Conservation (phyloP, 2,888 invertebrate species). For the Tuberolachnus salignus region DNA sequence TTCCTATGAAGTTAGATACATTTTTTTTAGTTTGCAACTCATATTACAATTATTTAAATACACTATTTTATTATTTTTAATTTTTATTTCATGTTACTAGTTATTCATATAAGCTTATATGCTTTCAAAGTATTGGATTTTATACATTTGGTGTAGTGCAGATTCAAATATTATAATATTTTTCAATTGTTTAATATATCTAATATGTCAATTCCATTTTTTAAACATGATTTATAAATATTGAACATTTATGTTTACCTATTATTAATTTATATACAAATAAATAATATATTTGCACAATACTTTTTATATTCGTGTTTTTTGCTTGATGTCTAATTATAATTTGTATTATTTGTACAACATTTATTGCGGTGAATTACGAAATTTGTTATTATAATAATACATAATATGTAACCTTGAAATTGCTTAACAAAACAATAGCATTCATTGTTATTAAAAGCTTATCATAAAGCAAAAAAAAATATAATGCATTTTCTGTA, state of each 20-base stretch:
- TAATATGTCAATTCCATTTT: conserved; percentile 27
- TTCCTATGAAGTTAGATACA: conserved; percentile 32
- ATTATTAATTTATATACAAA: conserved; percentile 5
- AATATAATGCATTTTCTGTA: no score
- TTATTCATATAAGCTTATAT: neutral
- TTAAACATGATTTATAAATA: neutral
- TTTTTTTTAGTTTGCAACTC: neutral
- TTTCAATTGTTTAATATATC: conserved; percentile 9
- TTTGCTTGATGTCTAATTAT: neutral
- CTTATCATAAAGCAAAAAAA: no score
- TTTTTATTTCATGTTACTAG: neutral
- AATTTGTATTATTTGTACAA: neutral
- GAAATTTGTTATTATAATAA: no score
- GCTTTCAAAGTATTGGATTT: neutral
- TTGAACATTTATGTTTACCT: conserved; percentile 14
- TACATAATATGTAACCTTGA: no score
- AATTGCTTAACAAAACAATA: no score
- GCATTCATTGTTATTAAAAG: no score
- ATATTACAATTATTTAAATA: conserved; percentile 18
- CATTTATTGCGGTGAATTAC: neutral
- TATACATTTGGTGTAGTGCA: neutral
- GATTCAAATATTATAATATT: neutral
- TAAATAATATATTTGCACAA: conserved; percentile 14
- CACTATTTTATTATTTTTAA: neutral
- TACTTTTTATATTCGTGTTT: no score